Conservation (phyloP, 1,140 invertebrate species). For the Listronotus bonariensis region DNA sequence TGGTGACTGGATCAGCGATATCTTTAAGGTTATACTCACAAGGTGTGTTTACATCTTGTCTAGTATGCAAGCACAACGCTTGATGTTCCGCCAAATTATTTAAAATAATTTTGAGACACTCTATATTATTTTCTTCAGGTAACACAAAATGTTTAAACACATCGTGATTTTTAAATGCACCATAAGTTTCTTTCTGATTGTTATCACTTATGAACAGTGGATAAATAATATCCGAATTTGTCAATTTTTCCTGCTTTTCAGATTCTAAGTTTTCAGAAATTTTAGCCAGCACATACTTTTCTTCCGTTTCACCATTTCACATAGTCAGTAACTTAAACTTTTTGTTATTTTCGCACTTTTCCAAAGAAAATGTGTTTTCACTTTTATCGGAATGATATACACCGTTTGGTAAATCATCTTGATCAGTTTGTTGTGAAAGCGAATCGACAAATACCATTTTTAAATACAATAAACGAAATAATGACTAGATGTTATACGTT, state of each 20-base stretch:
- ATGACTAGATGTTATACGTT: too few species aligned
- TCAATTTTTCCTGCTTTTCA: too few species aligned
- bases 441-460: too few species aligned
- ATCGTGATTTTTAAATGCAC: background rate
- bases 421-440: too few species aligned
- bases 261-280: too few species aligned
- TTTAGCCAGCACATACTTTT: background rate
- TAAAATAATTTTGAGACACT: constrained; percentile 9
- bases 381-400: too few species aligned
- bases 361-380: too few species aligned
- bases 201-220: background rate
- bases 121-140: constrained; percentile 5
- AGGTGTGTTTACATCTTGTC: background rate
- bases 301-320: background rate
- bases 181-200: background rate
- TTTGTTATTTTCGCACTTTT: too few species aligned
- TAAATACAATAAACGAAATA: too few species aligned
- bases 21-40: constrained; percentile 1
- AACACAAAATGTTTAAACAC: background rate
- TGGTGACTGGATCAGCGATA: background rate
- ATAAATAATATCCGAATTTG: background rate
- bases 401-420: too few species aligned
- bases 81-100: constrained; percentile 16
- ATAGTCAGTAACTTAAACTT: too few species aligned
- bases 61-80: background rate